phyloP scores from a whole-genome alignment of 2,888 invertebrate genomes.

The Tholera decimalis region DNA sequence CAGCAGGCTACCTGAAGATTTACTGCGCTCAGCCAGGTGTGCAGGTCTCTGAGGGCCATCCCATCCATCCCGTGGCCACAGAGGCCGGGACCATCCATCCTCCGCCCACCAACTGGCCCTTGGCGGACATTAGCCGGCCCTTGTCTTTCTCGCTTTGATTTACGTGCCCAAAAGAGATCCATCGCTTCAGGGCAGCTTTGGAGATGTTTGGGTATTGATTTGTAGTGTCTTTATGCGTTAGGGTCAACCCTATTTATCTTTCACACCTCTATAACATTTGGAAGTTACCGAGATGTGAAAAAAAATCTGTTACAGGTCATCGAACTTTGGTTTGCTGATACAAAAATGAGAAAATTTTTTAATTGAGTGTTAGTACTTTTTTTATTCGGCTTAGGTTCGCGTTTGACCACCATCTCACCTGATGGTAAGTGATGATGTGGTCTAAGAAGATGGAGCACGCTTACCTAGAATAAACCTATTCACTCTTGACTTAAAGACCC shows the following conservation, averaged over 20 bases:
- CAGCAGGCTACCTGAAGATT: slow-evolving; percentile 61
- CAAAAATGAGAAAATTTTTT: no score
- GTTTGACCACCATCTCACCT: no score
- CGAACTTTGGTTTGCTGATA: no score
- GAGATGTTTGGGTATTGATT: slow-evolving; percentile 55
- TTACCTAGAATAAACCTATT: no score
- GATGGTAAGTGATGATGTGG: no score
- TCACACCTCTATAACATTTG: no score
- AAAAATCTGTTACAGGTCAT: neutral
- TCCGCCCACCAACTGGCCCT: slow-evolving; percentile 68
- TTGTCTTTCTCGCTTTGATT: slow-evolving; percentile 86
- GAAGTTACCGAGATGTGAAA: neutral
- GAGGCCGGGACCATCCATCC: slow-evolving; percentile 57
- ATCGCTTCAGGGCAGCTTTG: slow-evolving; percentile 76
- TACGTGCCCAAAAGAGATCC: slow-evolving; percentile 83
- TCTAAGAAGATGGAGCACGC: no score
- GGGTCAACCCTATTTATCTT: no score
- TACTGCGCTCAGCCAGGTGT: slow-evolving; percentile 65
- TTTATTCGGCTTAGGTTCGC: no score
- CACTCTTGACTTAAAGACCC: no score
- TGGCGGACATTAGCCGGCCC: slow-evolving; percentile 82
- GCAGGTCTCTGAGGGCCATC: slow-evolving; percentile 59
- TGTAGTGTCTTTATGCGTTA: slow-evolving; percentile 23
- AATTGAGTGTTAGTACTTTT: no score
- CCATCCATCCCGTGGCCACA: slow-evolving; percentile 59